Conservation (phyloP, 2,797 vertebrate species). For the Anisognathus igniventris region DNA sequence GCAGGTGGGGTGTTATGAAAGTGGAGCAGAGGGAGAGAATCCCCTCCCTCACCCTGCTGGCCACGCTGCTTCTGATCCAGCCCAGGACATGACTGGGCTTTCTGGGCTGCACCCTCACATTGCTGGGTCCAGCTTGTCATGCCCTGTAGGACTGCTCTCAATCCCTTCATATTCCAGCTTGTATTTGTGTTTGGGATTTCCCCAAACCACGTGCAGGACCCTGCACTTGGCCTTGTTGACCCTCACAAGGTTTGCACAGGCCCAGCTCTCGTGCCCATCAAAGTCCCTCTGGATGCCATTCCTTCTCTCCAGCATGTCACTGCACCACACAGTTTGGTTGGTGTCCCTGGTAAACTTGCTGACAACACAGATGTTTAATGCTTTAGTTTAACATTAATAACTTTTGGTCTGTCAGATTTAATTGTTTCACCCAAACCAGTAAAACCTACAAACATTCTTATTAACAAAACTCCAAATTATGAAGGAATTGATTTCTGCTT, state of each 20-base stretch:
- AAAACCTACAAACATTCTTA: neutral
- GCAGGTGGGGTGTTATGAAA: neutral
- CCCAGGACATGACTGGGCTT: neutral
- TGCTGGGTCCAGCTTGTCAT: neutral
- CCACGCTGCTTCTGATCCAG: neutral
- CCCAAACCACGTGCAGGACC: fast-evolving
- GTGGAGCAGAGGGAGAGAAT: fast-evolving
- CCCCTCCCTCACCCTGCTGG: fast-evolving
- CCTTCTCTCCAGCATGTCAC: neutral
- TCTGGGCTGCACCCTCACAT: neutral
- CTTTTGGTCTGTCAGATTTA: neutral
- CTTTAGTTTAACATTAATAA: neutral
- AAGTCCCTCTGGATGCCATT: neutral
- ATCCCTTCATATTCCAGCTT: neutral
- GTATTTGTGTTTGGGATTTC: neutral
- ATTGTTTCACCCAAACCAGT: neutral
- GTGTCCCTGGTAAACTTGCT: neutral
- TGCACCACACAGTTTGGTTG: neutral
- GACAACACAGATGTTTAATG: neutral
- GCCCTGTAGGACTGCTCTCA: neutral
- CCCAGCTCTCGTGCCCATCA: neutral
- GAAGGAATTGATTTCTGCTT: neutral
- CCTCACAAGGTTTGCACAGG: neutral
- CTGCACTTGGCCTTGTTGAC: neutral
- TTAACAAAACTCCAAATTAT: neutral